phyloP scores from a whole-genome alignment of 2,888 invertebrate genomes.

The Drosophila aldrichi region DNA sequence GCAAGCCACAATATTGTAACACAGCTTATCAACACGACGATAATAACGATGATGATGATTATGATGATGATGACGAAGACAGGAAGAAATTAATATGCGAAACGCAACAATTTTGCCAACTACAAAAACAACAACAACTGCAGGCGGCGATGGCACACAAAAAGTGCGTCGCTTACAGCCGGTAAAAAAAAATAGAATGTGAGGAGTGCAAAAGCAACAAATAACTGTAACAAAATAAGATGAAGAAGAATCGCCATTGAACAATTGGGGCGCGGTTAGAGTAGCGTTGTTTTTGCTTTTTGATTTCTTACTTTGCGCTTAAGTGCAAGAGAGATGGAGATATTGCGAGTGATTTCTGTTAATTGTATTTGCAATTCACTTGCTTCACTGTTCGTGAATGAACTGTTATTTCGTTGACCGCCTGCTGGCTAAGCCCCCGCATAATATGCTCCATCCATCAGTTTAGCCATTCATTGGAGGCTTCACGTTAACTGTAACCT shows the following conservation, averaged over 20 bases:
- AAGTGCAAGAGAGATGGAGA: background rate
- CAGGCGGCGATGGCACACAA: constrained; percentile 35
- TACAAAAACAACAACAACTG: constrained; percentile 45
- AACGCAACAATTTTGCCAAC: constrained; percentile 82
- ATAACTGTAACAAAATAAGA: constrained; percentile 28
- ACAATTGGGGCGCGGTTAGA: constrained; percentile 61
- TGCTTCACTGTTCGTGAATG: constrained; percentile 8
- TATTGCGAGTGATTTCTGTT: background rate
- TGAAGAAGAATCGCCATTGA: constrained; percentile 52
- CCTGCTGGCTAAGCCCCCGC: constrained; percentile 41
- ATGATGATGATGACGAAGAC: constrained; percentile 52
- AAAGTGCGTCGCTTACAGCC: constrained; percentile 65
- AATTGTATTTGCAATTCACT: constrained; percentile 8
- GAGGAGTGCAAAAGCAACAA: constrained; percentile 15
- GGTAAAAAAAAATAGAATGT: constrained; percentile 43
- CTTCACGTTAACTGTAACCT: constrained; percentile 55
- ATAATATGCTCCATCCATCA: constrained; percentile 65
- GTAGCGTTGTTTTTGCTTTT: background rate
- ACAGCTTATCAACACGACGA: constrained; percentile 39
- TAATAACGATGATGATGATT: constrained; percentile 30
- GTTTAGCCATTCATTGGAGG: constrained; percentile 50
- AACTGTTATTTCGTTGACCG: constrained; percentile 26
- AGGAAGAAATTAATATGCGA: constrained; percentile 78
- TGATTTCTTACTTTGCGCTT: background rate
- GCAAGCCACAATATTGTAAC: constrained; percentile 40